These are phyloP conservation scores for Teinopalpus imperialis DNA, from an alignment of 2,888 invertebrate genomes.

Conservation along the genomic window DNA sequence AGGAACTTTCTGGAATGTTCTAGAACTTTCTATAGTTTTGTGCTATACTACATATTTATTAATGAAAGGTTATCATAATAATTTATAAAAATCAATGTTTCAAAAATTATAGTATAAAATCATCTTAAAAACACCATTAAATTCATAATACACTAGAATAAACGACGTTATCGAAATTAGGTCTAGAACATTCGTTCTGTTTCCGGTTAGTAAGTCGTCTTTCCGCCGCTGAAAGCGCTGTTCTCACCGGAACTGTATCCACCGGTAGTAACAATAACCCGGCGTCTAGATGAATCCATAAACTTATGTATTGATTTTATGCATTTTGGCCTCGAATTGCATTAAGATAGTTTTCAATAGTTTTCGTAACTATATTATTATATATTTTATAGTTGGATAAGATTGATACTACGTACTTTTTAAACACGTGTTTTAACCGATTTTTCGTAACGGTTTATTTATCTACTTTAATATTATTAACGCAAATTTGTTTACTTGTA, in stretches of 20 bases:
- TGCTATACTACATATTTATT: slow-evolving; percentile 23
- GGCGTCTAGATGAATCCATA: slow-evolving; percentile 28
- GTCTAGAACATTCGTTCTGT: slow-evolving; percentile 60
- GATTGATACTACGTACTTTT: too few species aligned
- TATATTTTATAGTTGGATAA: too few species aligned
- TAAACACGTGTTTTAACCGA: too few species aligned
- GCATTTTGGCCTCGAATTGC: not conserved
- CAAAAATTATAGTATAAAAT: slow-evolving; percentile 31
- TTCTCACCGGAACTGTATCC: slow-evolving; percentile 40
- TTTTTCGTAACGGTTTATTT: too few species aligned
- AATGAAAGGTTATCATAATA: slow-evolving; percentile 30
- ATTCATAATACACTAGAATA: not conserved
- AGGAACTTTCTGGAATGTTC: slow-evolving; percentile 47
- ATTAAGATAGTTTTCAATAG: not conserved
- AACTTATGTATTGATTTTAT: slow-evolving; percentile 23
- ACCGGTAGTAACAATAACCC: slow-evolving; percentile 25
- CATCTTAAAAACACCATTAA: not conserved
- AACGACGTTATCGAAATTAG: slow-evolving; percentile 2
- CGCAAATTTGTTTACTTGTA: too few species aligned
- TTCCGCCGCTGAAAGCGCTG: slow-evolving; percentile 47
- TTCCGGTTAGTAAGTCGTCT: slow-evolving; percentile 52
- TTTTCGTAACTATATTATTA: not conserved
- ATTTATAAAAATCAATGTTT: slow-evolving; percentile 14
- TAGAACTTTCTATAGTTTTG: slow-evolving; percentile 55
- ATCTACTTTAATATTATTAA: too few species aligned